These are phyloP conservation scores for Chanos chanos DNA, from an alignment of 2,797 vertebrate species.

Conservation along the genomic window DNA sequence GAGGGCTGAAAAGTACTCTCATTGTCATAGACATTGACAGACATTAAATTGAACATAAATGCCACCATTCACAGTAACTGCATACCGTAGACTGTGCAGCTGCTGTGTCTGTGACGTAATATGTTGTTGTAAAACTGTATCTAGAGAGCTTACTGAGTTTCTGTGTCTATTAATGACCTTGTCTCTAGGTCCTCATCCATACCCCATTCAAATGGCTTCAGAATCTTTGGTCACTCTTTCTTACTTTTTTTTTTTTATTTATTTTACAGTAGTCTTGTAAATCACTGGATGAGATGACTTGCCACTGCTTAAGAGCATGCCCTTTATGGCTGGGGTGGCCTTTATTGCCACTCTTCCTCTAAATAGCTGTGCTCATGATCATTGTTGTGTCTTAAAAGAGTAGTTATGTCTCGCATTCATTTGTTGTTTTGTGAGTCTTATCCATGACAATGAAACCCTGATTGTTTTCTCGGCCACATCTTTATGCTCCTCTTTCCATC, in stretches of 20 bases:
- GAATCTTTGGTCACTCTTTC: conserved; percentile 15
- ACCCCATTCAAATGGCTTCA: conserved; percentile 18
- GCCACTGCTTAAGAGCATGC: conserved; percentile 33
- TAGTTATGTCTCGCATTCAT: conserved; percentile 15
- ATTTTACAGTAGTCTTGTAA: neutral
- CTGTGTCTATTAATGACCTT: neutral
- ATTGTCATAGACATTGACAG: too few relatives aligned
- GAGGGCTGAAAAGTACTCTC: too few relatives aligned
- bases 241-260: conserved; percentile 10
- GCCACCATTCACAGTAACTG: too few relatives aligned
- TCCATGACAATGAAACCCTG: conserved; percentile 39
- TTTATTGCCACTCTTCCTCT: conserved; percentile 34
- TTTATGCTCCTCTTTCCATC: too few relatives aligned
- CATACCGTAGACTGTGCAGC: too few relatives aligned
- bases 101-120: too few relatives aligned
- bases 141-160: neutral
- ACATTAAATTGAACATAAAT: too few relatives aligned
- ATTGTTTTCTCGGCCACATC: neutral
- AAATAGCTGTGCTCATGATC: conserved; percentile 24
- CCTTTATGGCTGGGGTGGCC: conserved; percentile 36
- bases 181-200: neutral
- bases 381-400: conserved; percentile 17
- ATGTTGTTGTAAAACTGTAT: too few relatives aligned
- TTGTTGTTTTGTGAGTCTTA: conserved; percentile 23
- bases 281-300: conserved; percentile 37